Evolutionary conservation across 1,140 invertebrate genomes (phyloP).

Genomic region (Drosophila sulfurigaster): DNA sequence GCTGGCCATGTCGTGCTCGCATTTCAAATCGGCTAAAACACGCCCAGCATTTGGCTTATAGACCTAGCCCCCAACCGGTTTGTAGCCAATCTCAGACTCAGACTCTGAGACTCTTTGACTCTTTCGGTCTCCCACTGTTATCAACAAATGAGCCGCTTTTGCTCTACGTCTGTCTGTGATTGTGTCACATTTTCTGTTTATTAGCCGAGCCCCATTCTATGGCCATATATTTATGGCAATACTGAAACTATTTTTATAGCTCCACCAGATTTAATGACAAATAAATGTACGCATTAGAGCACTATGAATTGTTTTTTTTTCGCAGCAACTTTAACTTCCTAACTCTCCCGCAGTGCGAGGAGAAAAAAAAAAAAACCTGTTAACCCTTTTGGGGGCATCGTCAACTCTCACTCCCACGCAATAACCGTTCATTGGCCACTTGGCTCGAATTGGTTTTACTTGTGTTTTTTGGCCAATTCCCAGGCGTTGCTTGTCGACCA

Average conservation of each 20-base stretch:
- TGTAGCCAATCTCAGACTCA: slow-evolving; percentile 43
- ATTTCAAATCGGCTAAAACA: slow-evolving; percentile 61
- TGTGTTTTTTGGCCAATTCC: slow-evolving; percentile 35
- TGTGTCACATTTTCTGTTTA: slow-evolving; percentile 77
- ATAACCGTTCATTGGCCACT: slow-evolving; percentile 32
- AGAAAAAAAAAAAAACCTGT: slow-evolving; percentile 29
- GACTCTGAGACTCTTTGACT: not conserved
- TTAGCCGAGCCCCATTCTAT: slow-evolving; percentile 34
- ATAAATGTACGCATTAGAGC: slow-evolving; percentile 66
- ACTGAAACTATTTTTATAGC: slow-evolving; percentile 67
- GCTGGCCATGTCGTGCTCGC: slow-evolving; percentile 38
- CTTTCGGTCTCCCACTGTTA: slow-evolving; percentile 67
- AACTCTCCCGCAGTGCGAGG: not conserved
- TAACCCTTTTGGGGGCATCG: slow-evolving; percentile 37
- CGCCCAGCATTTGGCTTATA: slow-evolving; percentile 55
- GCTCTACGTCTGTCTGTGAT: slow-evolving; percentile 31
- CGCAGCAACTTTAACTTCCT: not conserved
- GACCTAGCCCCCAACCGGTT: slow-evolving; percentile 45
- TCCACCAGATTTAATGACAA: slow-evolving; percentile 51
- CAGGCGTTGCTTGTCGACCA: slow-evolving; percentile 21
- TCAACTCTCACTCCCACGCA: slow-evolving; percentile 41
- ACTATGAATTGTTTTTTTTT: not conserved
- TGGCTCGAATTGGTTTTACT: slow-evolving; percentile 21
- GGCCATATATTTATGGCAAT: slow-evolving; percentile 67
- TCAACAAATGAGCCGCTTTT: slow-evolving; percentile 66